Percentiles rank a stretch among this genome's conserved stretches.
These are phyloP conservation scores for Tipula lateralis DNA, from an alignment of 2,888 invertebrate genomes.

Conservation along the genomic window DNA sequence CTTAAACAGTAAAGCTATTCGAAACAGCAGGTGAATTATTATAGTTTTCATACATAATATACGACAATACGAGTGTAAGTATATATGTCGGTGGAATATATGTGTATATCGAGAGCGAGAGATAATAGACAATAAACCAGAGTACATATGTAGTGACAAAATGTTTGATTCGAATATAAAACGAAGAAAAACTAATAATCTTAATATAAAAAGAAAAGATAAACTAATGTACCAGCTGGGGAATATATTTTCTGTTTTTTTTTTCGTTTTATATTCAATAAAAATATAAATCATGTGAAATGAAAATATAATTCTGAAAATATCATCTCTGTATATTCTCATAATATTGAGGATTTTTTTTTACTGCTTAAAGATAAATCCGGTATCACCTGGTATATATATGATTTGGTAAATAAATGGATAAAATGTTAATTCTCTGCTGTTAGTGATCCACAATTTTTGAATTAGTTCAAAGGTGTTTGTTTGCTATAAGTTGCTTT, in stretches of 20 bases:
- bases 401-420: not conserved
- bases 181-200: not conserved
- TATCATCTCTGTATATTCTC: not conserved
- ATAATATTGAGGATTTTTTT: not conserved
- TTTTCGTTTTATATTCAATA: not conserved
- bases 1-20: not conserved
- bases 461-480: too few relatives aligned
- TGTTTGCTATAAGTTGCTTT: too few relatives aligned
- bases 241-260: not conserved
- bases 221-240: not conserved
- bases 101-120: not conserved
- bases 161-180: not conserved
- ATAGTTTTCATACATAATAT: not conserved
- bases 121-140: not conserved
- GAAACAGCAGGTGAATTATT: slow-evolving; percentile 15
- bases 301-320: not conserved
- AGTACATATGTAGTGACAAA: slow-evolving; percentile 9
- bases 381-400: not conserved
- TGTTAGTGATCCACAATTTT: too few relatives aligned
- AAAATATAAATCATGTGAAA: not conserved
- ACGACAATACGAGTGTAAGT: not conserved
- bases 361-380: not conserved
- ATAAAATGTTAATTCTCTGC: too few relatives aligned
- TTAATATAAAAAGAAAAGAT: not conserved
- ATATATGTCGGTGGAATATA: too few relatives aligned